These are phyloP conservation scores for Oscheius sp. DNA, from an alignment of 2,888 invertebrate species.

Conservation along the genomic window DNA sequence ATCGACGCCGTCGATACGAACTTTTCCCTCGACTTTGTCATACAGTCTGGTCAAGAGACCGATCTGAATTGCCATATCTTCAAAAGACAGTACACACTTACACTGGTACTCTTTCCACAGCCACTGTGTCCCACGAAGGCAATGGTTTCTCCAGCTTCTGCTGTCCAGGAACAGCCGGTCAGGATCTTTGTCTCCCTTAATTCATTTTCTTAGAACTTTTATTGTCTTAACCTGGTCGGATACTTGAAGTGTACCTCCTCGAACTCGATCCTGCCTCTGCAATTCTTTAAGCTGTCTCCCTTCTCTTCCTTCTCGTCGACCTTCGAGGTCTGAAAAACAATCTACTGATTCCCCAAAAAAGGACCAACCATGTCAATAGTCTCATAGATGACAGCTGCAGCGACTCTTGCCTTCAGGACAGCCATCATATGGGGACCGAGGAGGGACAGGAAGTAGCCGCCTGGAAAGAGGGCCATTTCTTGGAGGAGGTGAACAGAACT, in stretches of 20 bases:
- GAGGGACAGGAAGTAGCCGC: conserved; percentile 61
- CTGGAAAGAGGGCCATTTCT: conserved; percentile 29
- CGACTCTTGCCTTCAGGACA: conserved; percentile 49
- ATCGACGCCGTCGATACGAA: conserved; percentile 48
- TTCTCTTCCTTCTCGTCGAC: conserved; percentile 4
- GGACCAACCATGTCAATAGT: conserved; percentile 29
- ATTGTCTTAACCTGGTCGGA: conserved; percentile 43
- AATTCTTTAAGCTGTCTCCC: conserved; percentile 33
- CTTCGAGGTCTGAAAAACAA: background rate
- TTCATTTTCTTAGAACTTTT: background rate
- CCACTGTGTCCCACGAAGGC: conserved; percentile 42
- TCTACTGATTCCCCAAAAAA: background rate
- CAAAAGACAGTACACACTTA: conserved; percentile 20
- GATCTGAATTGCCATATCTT: conserved; percentile 31
- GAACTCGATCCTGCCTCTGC: conserved; percentile 59
- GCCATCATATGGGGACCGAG: conserved; percentile 55
- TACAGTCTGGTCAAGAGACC: conserved; percentile 55
- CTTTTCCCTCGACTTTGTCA: conserved; percentile 46
- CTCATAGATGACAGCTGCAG: conserved; percentile 43
- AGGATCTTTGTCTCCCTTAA: conserved; percentile 29
- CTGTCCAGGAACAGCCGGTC: conserved; percentile 43
- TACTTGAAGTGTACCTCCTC: conserved; percentile 65
- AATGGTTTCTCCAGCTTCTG: conserved; percentile 40
- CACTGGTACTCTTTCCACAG: conserved; percentile 44
- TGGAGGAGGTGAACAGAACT: background rate